Evolutionary conservation across 2,888 invertebrate species (phyloP), one percentile per base, ranked within the genome.

Genomic region (Aphidius colemani): DNA sequence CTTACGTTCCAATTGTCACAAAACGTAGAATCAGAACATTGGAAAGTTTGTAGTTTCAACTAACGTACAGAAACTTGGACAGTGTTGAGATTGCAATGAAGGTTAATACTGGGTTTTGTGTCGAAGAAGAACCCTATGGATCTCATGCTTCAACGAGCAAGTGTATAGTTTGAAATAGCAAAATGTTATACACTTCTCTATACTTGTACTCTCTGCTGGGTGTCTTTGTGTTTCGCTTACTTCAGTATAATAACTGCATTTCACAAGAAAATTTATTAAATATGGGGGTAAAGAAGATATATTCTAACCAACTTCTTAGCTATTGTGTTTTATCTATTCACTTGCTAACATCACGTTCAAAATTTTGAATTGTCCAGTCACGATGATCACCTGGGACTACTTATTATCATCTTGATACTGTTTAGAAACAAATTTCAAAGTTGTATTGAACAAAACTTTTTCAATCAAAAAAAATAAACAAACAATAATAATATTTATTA

Each of bases 271-370:
- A 64, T 59, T 30, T 30, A 40, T 64, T 49, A 13, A 46, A 30
- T 30, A 30, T 43, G 44, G 46, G 58, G 53, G 40, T 55, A 58
- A 53, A 61, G 60, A 62, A 61, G 53, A 59, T 58, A 50, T 63
- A 65, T 65, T 59, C 63, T 2, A 30, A 30, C 30, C 5, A 30
- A 30, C 41, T 61, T 44, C 51, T 49, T 51, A 50, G 57, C 57
- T 53, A 67, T 70, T 69, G 68, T 69, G 53, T 66, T 56, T 70
- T 63, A 69, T 70, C 70, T 62, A 70, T 70, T 69, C 66, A 69
- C 59, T 43, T 53, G 53, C 53, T 58, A 59, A 69, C 62, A 64
- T 64, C 65, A 56, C 9, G n/a, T 56, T 43, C 39, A 56, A 57
- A 48, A 57, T 46, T 57, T 57, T 46, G 46, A n/a, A 57, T 50